Evolutionary conservation across 2,888 invertebrate genomes (phyloP), one percentile per base, ranked within the genome.

Genomic region (Diogma glabrata): DNA sequence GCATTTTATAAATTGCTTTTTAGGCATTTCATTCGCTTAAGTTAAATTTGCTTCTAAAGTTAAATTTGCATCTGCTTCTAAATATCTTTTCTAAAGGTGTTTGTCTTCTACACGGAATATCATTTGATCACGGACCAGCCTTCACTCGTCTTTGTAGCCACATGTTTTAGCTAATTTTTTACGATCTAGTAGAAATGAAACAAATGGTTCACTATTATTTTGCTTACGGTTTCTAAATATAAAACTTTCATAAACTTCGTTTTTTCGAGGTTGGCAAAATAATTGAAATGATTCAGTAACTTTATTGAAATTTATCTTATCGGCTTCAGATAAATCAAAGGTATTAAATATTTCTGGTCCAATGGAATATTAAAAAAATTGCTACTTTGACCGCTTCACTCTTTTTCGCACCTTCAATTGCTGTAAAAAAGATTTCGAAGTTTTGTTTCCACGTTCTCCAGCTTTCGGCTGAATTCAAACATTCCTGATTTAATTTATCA

Each of bases 281-380:
- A 14, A 14, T 33, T 33, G 14, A 3, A 33, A 33, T 33, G 33
- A 3, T 33, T n/a, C 7, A 10, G 16, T 3, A n/a, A 4, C 33
- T 4, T 33, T 33, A 9, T 33, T 16, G 16, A 14, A 33, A 12
- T 33, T 2, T 5, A 33, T 16, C 12, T 33, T 33, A 33, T 33
- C 33, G n/a, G n/a, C 33, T 4, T 33, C 33, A 6, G 33, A n/a
- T 33, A 7, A 33, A 2, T 33, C 3, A 3, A 33, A 33, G 14
- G 33, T 33, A 33, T 33, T 33, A 33, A 33, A 33, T 14, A 33
- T 33, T n/a, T n/a, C n/a, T n/a, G n/a, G n/a, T n/a, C n/a, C n/a
- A n/a, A n/a, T n/a, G n/a, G 33, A n/a, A 10, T 33, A n/a, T 33
- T 4, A 33, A 33, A 33, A 33, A 33, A 5, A 33, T 33, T 14